A percentile compares a stretch with the other conserved stretches of the same genome.
Evolutionary conservation across 1,140 invertebrate species (phyloP).

Genomic region (Aphis gossypii): DNA sequence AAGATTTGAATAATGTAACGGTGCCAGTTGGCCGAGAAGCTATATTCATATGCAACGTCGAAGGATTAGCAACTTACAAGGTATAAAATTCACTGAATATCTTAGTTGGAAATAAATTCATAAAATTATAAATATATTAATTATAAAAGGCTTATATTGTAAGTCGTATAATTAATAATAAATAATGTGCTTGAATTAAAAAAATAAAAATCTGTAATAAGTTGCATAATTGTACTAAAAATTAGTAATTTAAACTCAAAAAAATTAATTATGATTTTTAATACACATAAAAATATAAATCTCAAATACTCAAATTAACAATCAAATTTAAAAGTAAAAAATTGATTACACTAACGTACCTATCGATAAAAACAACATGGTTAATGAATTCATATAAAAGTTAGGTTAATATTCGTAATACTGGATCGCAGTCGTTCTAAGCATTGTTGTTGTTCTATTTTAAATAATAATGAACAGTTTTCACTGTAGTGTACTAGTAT

Average conservation of each 20-base stretch:
- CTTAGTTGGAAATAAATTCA: neutral
- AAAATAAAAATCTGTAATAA: neutral
- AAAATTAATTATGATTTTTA: neutral
- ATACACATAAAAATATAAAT: neutral
- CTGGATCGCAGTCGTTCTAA: neutral
- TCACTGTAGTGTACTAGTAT: neutral
- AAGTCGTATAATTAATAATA: too few relatives aligned
- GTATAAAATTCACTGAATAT: conserved; percentile 64
- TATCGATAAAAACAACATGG: neutral
- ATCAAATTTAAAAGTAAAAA: neutral
- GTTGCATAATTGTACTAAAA: neutral
- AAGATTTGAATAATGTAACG: conserved; percentile 76
- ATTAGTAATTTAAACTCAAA: neutral
- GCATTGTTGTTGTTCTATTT: neutral
- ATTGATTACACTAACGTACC: neutral
- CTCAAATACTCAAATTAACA: neutral
- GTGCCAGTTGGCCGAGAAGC: conserved; percentile 77
- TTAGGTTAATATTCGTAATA: neutral
- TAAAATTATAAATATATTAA: neutral
- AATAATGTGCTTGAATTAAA: neutral
- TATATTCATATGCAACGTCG: conserved; percentile 75
- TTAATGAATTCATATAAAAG: neutral
- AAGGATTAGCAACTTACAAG: conserved; percentile 78
- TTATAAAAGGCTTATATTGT: neutral
- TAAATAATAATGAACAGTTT: neutral